Evolutionary conservation across 2,888 invertebrate genomes (phyloP), one percentile per base, ranked within the genome.

Genomic region (Pecten maximus): DNA sequence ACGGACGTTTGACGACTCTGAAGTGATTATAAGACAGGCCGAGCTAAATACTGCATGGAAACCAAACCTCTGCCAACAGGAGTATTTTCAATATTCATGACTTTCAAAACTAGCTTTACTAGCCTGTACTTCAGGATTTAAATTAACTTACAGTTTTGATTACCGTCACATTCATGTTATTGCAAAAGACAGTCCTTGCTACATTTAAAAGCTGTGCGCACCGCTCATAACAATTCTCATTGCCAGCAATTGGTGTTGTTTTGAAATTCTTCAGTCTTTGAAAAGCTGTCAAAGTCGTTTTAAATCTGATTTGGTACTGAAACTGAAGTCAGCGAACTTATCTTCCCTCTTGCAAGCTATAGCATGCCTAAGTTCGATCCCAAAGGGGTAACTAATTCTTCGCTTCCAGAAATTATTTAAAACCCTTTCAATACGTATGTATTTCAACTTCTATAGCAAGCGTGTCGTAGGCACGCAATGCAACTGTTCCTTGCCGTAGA

Each of bases 141-240:
- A 74, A 74, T 28, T 28, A 74, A 28, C 60, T n/a, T 74, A 28
- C n/a, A 28, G 28, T 4, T 28, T n/a, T 74, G 60, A 74, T 74
- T 74, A 28, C 60, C 60, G 6, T 4, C 28, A 74, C 28, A 28
- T 28, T 4, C 60, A 28, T 74, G 12, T 74, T 74, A 74, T 74
- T 74, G 28, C 16, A 28, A 4, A 74, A n/a, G 60, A 74, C 50
- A 54, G 50, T 19, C 50, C 50, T 2, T 23, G 50, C 15, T 54
- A 74, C 12, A 28, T 74, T 28, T n/a, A 28, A 28, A 74, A n/a
- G 60, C 60, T 16, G 60, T 19, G 60, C 60, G n/a, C 28, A 28
- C n/a, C 28, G 60, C 60, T 74, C 60, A 50, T 74, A 74, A 74
- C 60, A n/a, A 74, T 74, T 28, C 60, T n/a, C 28, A 74, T 28